Base-by-base conservation (phyloP, 2,888 invertebrate genomes). In the Tipula lateralis region DNA sequence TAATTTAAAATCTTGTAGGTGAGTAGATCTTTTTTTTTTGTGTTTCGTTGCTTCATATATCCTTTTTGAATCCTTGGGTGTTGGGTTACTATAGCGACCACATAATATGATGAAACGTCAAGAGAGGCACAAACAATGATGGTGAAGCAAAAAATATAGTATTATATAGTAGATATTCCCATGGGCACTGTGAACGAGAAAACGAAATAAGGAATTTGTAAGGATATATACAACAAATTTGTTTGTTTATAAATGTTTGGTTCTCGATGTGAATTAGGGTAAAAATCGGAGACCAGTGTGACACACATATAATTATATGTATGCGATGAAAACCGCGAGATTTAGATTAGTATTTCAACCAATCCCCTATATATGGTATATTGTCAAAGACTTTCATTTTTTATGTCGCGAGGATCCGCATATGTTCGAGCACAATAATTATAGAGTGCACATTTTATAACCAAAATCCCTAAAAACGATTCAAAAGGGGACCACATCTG, bases 81-180 rank as follows among this genome's bases (percentile, higher is more conserved):
- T 66, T 66, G 66, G 66, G 66, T 66, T 66, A 66, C 66, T 66
- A 66, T 66, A 66, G 66, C 66, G 66, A 66, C 66, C 66, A 66
- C 66, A 66, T 66, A 66, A 66, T 66, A 66, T 66, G 66, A 66
- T 66, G 66, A 66, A 66, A 66, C 66, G 66, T 66, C 66, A 66
- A 66, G 24, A 24, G 24, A 66, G 66, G 66, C 66, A 24, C n/a
- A 66, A 66, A 66, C 66, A 66, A 66, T 66, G 66, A 66, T 66
- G 66, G 66, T 66, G 24, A 13, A 24, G 66, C 24, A 66, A 9
- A 66, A 66, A 24, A 44, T n/a, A 44, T 24, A 66, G 5, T 16
- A 50, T 16, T 16, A 50, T 16, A 1, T 16, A 50, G 66, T 9
- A 66, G 24, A 9, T 66, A 66, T 66, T 66, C 66, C 66, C 66